A percentile compares a stretch with the other conserved stretches of the same genome.
Evolutionary conservation across 2,113 vertebrate species (phyloP).

Genomic region (Shinisaurus crocodilurus): DNA sequence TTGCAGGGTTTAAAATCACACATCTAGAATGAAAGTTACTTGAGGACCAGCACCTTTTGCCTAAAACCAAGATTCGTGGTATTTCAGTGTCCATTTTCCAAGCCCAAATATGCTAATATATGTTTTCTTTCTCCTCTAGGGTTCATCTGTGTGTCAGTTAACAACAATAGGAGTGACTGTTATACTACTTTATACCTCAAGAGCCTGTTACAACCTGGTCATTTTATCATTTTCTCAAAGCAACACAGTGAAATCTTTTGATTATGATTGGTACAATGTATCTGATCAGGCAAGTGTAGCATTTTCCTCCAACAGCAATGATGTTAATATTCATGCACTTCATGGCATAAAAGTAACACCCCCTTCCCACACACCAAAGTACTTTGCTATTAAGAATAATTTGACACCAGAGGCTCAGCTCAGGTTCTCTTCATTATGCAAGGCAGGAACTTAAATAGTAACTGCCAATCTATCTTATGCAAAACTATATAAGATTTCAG

Average conservation of each 20-base stretch:
- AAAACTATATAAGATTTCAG: not conserved
- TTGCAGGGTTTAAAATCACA: not conserved
- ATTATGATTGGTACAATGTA: slow-evolving; percentile 99
- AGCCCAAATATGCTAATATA: not conserved
- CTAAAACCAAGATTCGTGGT: not conserved
- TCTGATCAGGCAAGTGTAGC: slow-evolving; percentile 91
- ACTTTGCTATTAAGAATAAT: not conserved
- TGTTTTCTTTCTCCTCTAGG: slow-evolving; percentile 78
- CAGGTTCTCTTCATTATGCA: not conserved
- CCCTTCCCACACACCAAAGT: not conserved
- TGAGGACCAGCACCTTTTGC: not conserved
- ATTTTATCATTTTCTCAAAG: slow-evolving; percentile 87
- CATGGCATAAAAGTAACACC: slow-evolving; percentile 6
- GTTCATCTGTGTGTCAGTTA: slow-evolving; percentile 96
- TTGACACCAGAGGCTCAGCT: not conserved
- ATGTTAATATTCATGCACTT: not conserved
- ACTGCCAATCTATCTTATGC: not conserved
- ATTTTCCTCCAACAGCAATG: slow-evolving; percentile 6
- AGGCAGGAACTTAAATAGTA: not conserved
- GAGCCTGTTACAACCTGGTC: slow-evolving; percentile 96
- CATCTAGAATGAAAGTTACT: not conserved
- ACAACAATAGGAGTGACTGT: slow-evolving; percentile 89
- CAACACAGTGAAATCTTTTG: slow-evolving; percentile 90
- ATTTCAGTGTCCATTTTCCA: not conserved
- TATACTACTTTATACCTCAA: slow-evolving; percentile 91